Conservation (phyloP, 2,797 vertebrate species). For the Pipistrellus pipistrellus region DNA sequence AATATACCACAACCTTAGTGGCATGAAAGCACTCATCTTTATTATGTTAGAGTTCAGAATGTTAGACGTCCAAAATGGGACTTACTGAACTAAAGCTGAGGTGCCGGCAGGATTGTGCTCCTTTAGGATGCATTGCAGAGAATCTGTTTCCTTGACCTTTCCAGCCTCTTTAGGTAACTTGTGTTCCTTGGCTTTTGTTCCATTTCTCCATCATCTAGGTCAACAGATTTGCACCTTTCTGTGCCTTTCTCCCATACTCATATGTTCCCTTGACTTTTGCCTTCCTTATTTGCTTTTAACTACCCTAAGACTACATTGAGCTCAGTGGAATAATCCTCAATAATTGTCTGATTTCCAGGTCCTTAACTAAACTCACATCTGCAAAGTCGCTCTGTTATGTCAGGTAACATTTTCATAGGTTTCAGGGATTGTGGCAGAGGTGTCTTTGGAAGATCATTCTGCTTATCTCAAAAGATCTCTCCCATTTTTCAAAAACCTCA, state of each 20-base stretch:
- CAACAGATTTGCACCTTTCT: not conserved
- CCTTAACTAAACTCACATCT: not conserved
- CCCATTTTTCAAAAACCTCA: not conserved
- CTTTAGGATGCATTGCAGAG: not conserved
- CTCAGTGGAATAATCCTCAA: not conserved
- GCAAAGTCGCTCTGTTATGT: not conserved
- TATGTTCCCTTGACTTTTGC: not conserved
- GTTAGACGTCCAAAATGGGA: not conserved
- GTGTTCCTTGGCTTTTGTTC: fast-evolving
- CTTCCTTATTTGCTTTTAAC: not conserved
- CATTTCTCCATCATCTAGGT: not conserved
- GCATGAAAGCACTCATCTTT: not conserved
- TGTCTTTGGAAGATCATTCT: not conserved
- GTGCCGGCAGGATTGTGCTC: not conserved
- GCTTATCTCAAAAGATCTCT: not conserved
- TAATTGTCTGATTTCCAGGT: not conserved
- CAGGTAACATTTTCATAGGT: not conserved
- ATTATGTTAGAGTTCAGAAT: not conserved
- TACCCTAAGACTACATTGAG: not conserved
- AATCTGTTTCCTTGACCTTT: not conserved
- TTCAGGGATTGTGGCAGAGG: not conserved
- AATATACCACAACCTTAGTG: not conserved
- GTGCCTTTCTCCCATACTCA: not conserved
- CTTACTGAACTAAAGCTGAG: not conserved
- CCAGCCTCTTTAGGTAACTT: not conserved